Evolutionary conservation across 2,113 vertebrate genomes (phyloP), one percentile per base, ranked within the genome.

Genomic region (Plotosus lineatus): DNA sequence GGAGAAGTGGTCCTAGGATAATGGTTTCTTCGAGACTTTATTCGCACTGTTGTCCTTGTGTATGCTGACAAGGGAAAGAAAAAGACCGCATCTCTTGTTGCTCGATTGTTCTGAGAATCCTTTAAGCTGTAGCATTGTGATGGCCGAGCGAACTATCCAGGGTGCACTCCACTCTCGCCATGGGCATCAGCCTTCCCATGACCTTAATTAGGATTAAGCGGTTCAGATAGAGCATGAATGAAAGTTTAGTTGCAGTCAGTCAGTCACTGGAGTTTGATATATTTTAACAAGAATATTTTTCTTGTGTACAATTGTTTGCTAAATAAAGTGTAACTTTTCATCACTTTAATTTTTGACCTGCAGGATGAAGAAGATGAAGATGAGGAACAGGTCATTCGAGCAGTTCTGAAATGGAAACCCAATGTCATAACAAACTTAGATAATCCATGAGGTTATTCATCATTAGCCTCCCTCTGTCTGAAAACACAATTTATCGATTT

Each of bases 361-460:
- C 60, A 95, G 95, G 92, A 94, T 15, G 88, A 82, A 88, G 85
- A 48, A 63, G 94, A 95, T 11, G 90, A 95, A 6, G 92, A 93
- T 31, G 95, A 93, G 0, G 94, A 95, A 21, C 0, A 58, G 0
- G 14, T 81, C 31, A 17, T 72, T 4, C 38, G 76, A 1, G 3
- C 78, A 0, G 0, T 75, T 40, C 89, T 94, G 1, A 92, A 90
- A 73, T 98, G 97, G 97, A 93, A 92, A 82, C 94, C 91, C 19
- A 90, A 82, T 77, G 83, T 87, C 80, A 88, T 97, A 89, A 93
- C 92, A 0, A 81, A 84, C 2, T 36, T 93, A 83, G n/a, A n/a
- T n/a, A n/a, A n/a, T n/a, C n/a, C n/a, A n/a, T n/a, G n/a, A n/a
- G n/a, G n/a, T n/a, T n/a, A n/a, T n/a, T n/a, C n/a, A n/a, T n/a